Base-by-base conservation (phyloP, 2,888 invertebrate species). In the Zaprionus obscuricornis region DNA sequence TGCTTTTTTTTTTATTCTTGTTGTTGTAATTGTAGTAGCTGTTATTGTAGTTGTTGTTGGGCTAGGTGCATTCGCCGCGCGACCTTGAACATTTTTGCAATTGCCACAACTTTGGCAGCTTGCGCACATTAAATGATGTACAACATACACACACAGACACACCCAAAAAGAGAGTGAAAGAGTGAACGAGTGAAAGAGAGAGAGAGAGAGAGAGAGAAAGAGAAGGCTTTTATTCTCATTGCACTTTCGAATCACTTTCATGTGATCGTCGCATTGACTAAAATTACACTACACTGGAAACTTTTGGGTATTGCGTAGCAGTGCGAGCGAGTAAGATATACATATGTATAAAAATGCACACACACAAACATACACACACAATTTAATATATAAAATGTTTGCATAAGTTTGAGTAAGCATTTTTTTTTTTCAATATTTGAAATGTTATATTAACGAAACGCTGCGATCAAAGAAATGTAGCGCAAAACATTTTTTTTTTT, bases 61-160 rank as follows among this genome's bases (percentile, higher is more conserved):
- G 45, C 43, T 81, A 66, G 72, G 77, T 77, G 77, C 77, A 77
- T 77, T 74, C 66, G 81, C 77, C 74, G 77, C 58, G 37, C 66
- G 76, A 81, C 78, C 83, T 78, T 78, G 79, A 83, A 60, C 66
- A 66, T 72, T 60, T n/a, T 67, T 62, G 64, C 79, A 74, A 72
- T 79, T 78, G 76, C 49, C 66, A 42, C 67, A 50, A 50, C 63
- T 52, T 66, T 71, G 65, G 67, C 82, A 73, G 54, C 66, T 56
- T 78, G 72, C 70, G 73, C 78, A 78, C 70, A 71, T 74, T 54
- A 65, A 74, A 63, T 59, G 36, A 64, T 64, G 33, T 33, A 40
- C 16, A 18, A 20, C 11, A 29, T 18, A 26, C n/a, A 10, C 10
- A 40, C 16, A 33, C 13, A 36, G 27, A 33, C 34, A 26, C 20